Base-by-base conservation (phyloP, 2,888 invertebrate genomes). In the Dryobotodes eremita region DNA sequence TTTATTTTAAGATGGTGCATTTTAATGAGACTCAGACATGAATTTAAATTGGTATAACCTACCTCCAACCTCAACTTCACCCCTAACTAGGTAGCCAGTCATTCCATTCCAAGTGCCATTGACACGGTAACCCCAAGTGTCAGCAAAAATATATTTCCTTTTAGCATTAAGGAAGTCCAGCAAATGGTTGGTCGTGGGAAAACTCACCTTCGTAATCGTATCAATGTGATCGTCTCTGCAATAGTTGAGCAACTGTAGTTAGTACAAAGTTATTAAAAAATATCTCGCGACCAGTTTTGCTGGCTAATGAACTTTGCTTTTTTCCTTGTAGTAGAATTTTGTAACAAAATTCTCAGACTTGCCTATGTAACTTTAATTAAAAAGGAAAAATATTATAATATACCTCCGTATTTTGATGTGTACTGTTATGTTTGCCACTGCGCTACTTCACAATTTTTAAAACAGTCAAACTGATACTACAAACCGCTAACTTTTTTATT, bases 171-270 rank as follows among this genome's bases (percentile, higher is more conserved):
- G 91, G 83, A 97, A 97, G 89, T 97, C 97, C 1, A 97, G 89
- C 64, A 98, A 90, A 89, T 97, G 97, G 89, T 97, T 96, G 4
- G 97, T 97, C 20, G 98, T 94, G 1, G 97, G 96, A 89, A 97
- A 98, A 92, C 97, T 97, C 1, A 97, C 97, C 93, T 98, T 98
- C 5, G 97, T 97, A 70, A 98, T 97, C 20, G 98, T 97, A 90
- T 98, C 98, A 75, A 95, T 94, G 85, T 97, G 95, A 79, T 96
- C 96, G 78, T 96, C 93, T 66, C 97, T 97, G 89, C 79, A 93
- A 94, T 72, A 80, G 72, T 84, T 77, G 55, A n/a, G 71, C 15
- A 80, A 74, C 55, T 17, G 36, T 48, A 42, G 48, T 70, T 55
- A 86, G 70, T 62, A 48, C 23, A 50, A 36, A 48, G 17, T 65